Evolutionary conservation across 53 echinoderm and acorn worm species (phyloP).

Genomic region (Holothuria leucospilota): DNA sequence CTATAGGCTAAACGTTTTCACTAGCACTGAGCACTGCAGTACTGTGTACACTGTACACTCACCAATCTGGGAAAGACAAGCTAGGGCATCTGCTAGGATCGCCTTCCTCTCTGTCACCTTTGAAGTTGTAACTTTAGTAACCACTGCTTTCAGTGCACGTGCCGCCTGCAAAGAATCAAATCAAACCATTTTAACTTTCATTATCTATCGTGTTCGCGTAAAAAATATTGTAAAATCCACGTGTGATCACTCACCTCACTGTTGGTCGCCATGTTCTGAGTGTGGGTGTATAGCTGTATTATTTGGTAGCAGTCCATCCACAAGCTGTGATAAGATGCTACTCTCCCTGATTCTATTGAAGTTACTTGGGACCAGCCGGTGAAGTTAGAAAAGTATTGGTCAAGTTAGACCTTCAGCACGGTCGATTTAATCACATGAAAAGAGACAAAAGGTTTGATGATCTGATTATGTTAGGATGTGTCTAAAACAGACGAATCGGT

Average conservation of each 20-base stretch:
- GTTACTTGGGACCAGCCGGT: no score
- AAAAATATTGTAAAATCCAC: conserved; percentile 48
- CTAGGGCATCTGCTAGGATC: conserved; percentile 56
- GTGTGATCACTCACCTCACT: conserved; percentile 64
- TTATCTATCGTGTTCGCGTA: background rate
- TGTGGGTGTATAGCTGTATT: background rate
- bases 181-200: background rate
- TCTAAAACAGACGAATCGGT: no score
- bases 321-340: no score
- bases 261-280: conserved; percentile 59
- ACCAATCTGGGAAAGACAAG: conserved; percentile 42
- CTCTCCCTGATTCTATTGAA: no score
- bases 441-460: no score
- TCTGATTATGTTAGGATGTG: no score
- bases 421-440: no score
- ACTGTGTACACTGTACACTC: background rate
- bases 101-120: conserved; percentile 74
- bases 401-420: no score
- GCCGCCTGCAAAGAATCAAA: conserved; percentile 53
- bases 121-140: conserved; percentile 72
- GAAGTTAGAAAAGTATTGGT: no score
- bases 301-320: no score
- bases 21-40: no score
- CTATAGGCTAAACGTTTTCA: no score
- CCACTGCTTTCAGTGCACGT: conserved; percentile 72